Percentiles rank a stretch among this genome's conserved stretches.
phyloP scores from a whole-genome alignment of 2,113 vertebrate species.

The Upupa epops region DNA sequence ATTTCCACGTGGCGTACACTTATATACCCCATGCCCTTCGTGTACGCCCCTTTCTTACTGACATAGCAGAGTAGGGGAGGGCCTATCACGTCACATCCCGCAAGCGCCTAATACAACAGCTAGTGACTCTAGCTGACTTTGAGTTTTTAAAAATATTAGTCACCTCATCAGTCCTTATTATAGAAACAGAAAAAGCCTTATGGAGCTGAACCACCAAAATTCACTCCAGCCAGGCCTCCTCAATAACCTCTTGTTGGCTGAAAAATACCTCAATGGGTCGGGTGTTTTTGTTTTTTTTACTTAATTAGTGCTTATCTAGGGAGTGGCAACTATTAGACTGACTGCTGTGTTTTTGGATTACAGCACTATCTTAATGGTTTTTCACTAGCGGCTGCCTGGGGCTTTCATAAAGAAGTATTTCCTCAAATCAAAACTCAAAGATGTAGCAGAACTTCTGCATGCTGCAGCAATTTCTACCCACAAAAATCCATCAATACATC shows the following conservation, averaged over 20 bases:
- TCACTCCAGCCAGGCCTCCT: background rate
- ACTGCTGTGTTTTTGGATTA: background rate
- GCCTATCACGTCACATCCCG: too few relatives aligned
- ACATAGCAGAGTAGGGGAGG: too few relatives aligned
- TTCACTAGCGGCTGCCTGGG: background rate
- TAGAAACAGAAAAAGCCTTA: background rate
- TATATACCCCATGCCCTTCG: too few relatives aligned
- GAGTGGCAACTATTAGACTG: background rate
- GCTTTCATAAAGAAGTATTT: too few relatives aligned
- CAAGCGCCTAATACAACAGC: too few relatives aligned
- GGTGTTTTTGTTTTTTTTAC: background rate
- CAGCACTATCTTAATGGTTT: background rate
- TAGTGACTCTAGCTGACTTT: background rate
- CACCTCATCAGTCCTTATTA: background rate
- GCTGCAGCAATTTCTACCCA: background rate
- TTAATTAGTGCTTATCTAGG: background rate
- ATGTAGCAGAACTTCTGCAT: background rate
- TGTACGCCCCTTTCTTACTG: too few relatives aligned
- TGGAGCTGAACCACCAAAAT: background rate
- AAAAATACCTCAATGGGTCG: background rate
- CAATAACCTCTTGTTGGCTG: background rate
- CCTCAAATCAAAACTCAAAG: background rate
- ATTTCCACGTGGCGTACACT: too few relatives aligned
- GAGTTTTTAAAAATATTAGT: background rate
- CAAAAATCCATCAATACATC: background rate